Evolutionary conservation across 1,140 invertebrate species (phyloP).

Genomic region (Thaumetopoea pityocampa): DNA sequence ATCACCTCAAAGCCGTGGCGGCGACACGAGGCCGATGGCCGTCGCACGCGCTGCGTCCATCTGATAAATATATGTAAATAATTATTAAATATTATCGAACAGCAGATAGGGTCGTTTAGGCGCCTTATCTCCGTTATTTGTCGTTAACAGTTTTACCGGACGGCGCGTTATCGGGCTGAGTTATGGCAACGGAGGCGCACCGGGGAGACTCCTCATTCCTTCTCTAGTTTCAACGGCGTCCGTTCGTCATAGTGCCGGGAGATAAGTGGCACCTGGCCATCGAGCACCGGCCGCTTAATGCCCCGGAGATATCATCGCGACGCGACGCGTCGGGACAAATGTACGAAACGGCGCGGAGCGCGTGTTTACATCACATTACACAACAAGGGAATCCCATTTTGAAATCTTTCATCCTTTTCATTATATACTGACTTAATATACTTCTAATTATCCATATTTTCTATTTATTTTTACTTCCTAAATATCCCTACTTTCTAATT

Average conservation of each 20-base stretch:
- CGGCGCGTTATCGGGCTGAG: conserved; percentile 59
- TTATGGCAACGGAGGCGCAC: conserved; percentile 47
- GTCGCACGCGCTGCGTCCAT: conserved; percentile 33
- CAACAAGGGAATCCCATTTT: too few species aligned
- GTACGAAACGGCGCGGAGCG: too few species aligned
- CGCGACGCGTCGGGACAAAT: too few species aligned
- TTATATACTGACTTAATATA: too few species aligned
- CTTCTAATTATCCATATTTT: too few species aligned
- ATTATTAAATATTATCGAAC: conserved; percentile 73
- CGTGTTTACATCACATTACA: too few species aligned
- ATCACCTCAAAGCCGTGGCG: conserved; percentile 19
- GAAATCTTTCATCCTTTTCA: too few species aligned
- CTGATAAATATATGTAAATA: conserved; percentile 55
- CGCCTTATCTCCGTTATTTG: conserved; percentile 69
- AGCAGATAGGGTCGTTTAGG: conserved; percentile 67
- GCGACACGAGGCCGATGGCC: conserved; percentile 23
- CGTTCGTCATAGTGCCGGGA: conserved; percentile 21
- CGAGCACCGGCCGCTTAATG: conserved; percentile 24
- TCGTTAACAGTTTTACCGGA: conserved; percentile 59
- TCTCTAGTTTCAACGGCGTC: conserved; percentile 45
- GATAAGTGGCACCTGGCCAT: conserved; percentile 31
- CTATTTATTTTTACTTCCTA: too few species aligned
- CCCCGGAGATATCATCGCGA: conserved; percentile 27
- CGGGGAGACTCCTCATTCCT: conserved; percentile 29
- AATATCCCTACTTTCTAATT: too few species aligned